These are phyloP conservation scores for Pelagia noctiluca DNA, from an alignment of 30 jellyfish, hydroid and myxozoan species.

Conservation along the genomic window DNA sequence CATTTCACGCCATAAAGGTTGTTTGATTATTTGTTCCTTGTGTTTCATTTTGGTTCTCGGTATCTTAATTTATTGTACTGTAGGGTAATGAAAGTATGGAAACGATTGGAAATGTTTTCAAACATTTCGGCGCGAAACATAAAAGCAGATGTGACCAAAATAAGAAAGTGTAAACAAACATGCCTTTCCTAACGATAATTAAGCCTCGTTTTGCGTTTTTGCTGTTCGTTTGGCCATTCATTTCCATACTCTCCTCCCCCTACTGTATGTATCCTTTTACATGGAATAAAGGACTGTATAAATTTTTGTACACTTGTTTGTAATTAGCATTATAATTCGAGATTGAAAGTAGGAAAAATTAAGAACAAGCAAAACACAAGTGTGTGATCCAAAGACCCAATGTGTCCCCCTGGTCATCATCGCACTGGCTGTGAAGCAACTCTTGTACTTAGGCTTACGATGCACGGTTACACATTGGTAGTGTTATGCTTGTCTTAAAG, in stretches of 20 bases:
- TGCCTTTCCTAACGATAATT: too few relatives aligned
- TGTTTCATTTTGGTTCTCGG: not conserved
- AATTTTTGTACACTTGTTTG: too few relatives aligned
- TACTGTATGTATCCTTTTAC: too few relatives aligned
- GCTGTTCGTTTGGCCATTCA: not conserved
- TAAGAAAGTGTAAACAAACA: too few relatives aligned
- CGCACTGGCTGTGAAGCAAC: not conserved
- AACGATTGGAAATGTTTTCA: not conserved
- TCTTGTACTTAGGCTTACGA: not conserved
- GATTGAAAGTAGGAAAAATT: too few relatives aligned
- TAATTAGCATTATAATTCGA: too few relatives aligned
- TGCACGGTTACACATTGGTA: not conserved
- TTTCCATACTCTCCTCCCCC: too few relatives aligned
- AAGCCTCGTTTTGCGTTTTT: too few relatives aligned
- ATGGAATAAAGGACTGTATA: too few relatives aligned
- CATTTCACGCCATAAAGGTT: conserved; percentile 68
- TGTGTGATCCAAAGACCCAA: too few relatives aligned
- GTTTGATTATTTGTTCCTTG: not conserved
- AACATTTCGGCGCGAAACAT: not conserved
- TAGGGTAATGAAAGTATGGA: not conserved
- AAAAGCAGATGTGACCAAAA: not conserved
- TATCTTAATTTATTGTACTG: not conserved
- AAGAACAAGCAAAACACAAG: too few relatives aligned
- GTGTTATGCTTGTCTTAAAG: not conserved
- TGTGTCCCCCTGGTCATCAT: too few relatives aligned